Conservation (phyloP, 2,888 invertebrate species). For the Epinotia bilunana region DNA sequence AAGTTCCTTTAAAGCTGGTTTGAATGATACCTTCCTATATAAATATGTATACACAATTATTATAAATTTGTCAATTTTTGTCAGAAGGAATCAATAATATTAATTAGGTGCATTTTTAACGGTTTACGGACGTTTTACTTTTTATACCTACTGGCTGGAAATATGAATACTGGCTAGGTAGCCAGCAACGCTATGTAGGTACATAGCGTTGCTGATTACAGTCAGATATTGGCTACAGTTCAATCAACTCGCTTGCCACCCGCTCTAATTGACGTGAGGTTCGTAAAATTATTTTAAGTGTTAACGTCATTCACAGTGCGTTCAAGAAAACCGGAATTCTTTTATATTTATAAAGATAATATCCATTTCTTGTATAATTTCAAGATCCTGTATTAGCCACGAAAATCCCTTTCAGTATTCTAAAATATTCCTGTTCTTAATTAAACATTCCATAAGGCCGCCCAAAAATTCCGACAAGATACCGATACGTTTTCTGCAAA, state of each 20-base stretch:
- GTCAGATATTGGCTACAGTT: no score
- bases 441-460: slow-evolving; percentile 38
- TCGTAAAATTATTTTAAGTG: neutral
- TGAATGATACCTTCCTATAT: no score
- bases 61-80: neutral
- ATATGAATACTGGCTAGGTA: no score
- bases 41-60: no score
- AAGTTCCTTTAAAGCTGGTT: no score
- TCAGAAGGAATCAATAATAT: neutral
- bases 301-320: neutral
- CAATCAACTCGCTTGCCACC: no score
- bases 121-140: no score
- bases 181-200: no score
- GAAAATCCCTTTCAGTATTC: slow-evolving; percentile 32
- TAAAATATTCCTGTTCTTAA: slow-evolving; percentile 37
- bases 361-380: slow-evolving; percentile 25
- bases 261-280: neutral
- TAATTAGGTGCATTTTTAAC: neutral
- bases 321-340: slow-evolving; percentile 46
- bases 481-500: slow-evolving; percentile 42
- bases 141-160: no score
- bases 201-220: no score
- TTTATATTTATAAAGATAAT: slow-evolving; percentile 30
- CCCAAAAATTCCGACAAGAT: slow-evolving; percentile 32
- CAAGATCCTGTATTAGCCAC: slow-evolving; percentile 23